Evolutionary conservation across 2,113 vertebrate species (phyloP).

Genomic region (Pao palembangensis): DNA sequence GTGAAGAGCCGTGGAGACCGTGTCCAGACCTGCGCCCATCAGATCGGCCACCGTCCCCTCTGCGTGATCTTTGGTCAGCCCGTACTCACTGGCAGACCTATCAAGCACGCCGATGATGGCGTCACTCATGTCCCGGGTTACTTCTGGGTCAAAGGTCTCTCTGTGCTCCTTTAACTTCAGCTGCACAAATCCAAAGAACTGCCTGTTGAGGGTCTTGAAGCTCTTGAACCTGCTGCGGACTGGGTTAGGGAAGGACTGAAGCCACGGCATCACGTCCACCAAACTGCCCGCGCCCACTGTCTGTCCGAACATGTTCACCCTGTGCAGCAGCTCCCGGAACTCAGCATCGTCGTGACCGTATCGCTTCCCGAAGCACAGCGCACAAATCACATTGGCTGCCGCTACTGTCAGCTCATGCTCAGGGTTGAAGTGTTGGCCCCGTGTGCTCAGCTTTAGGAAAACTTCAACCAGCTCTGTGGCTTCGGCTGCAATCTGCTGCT

Average conservation of each 20-base stretch:
- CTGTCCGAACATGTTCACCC: conserved; percentile 73
- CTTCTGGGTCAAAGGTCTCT: conserved; percentile 61
- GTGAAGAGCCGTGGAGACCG: conserved; percentile 67
- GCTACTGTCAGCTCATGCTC: conserved; percentile 73
- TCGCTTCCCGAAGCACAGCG: conserved; percentile 81
- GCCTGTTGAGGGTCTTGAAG: conserved; percentile 75
- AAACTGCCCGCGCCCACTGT: conserved; percentile 81
- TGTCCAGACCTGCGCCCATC: conserved; percentile 80
- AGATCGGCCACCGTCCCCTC: conserved; percentile 72
- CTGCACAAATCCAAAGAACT: conserved; percentile 76
- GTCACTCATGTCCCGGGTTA: conserved; percentile 73
- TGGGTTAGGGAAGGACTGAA: conserved; percentile 81
- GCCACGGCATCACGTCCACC: conserved; percentile 84
- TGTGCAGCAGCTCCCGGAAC: conserved; percentile 73
- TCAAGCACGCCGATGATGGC: conserved; percentile 70
- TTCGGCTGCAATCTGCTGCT: conserved; percentile 77
- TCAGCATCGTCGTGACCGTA: conserved; percentile 76
- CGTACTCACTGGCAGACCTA: conserved; percentile 5
- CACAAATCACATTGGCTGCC: conserved; percentile 80
- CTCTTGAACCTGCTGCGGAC: conserved; percentile 73
- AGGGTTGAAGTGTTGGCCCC: conserved; percentile 67
- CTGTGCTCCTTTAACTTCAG: conserved; percentile 74
- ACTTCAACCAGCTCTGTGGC: conserved; percentile 69
- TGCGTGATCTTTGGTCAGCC: conserved; percentile 63
- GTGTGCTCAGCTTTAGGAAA: conserved; percentile 58